Evolutionary conservation across 2,797 vertebrate genomes (phyloP), one percentile per base, ranked within the genome.

Genomic region (Galago senegalensis): DNA sequence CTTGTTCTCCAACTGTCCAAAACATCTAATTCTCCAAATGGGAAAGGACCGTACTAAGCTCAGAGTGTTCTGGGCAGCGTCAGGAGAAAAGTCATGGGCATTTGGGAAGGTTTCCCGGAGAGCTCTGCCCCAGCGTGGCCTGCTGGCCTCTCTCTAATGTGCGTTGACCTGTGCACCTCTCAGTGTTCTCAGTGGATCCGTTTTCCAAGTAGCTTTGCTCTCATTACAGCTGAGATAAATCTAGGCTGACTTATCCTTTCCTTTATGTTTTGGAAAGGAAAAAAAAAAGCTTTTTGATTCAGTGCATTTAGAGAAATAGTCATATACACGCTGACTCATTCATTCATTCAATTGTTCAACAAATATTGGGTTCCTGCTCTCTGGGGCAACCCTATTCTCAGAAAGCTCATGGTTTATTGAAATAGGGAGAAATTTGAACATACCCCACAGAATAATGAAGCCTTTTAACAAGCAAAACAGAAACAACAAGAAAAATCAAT

Each of bases 141-240:
- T 31, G 0, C 23, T 9, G 81, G 34, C 20, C 65, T 56, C 34
- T 72, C 72, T 72, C 16, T 63, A 76, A 43, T 56, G 17, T 92
- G 14, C 25, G 40, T 18, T 79, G 21, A 83, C 76, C 29, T 23
- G 12, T 16, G 1, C 16, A 9, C 23, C 63, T 86, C 53, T 82
- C 70, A 23, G 4, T 40, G 58, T 58, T 83, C 53, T 82, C 70
- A 23, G 6, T 40, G 58, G 21, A 53, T 7, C 12, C 93, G 18
- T 80, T 93, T 92, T 85, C 83, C 83, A 53, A 56, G 31, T 79
- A 18, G 21, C 49, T 53, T 89, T 91, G 40, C 37, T 75, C 72
- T 77, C 23, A 65, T 63, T 53, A 40, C 40, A 10, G 9, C 4
- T 40, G 3, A 37, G 82, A 14, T 56, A 70, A 84, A 79, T 65